Evolutionary conservation across 2,888 invertebrate genomes (phyloP), one percentile per base, ranked within the genome.

Genomic region (Drosophila meridiana): DNA sequence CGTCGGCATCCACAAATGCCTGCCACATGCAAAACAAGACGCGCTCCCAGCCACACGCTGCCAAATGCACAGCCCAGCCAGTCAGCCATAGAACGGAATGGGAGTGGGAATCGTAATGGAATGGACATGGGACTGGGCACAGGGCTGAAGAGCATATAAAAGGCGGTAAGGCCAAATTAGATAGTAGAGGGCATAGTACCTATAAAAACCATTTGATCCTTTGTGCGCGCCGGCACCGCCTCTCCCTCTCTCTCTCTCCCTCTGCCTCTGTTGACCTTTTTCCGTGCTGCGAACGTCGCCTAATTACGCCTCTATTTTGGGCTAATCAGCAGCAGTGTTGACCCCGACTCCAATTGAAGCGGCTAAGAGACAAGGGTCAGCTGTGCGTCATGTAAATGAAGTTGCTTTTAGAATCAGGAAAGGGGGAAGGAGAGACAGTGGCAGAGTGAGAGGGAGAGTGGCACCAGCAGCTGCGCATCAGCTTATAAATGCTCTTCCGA

Each of bases 201-300:
- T 52, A 65, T 70, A 70, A 80, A 82, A 65, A 60, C 62, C 89
- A 89, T 89, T 89, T 89, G 85, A 86, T 86, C 90, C 90, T 83
- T 84, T 72, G 77, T 72, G 72, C 59, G 60, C 52, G n/a, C 64
- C 64, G 61, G 60, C 48, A 52, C 64, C 66, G 82, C 75, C 70
- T 66, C 43, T 42, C 20, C 32, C 3, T 32, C 3, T 45, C n/a
- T 40, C 4, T 14, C 42, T 56, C 32, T 61, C 4, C 40, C 8
- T 48, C 20, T 48, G 48, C 28, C 36, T 64, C 30, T 50, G 36
- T 47, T 63, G 84, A 76, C 81, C 73, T 82, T 80, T 80, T 82
- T 64, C 9, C 32, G 45, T 47, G 63, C 62, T 30, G 47, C 45
- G 40, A 52, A 70, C 65, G 73, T 78, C 78, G 83, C 82, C 87